These are phyloP conservation scores for Abrostola triplasia DNA, from an alignment of 2,888 invertebrate genomes.

Conservation along the genomic window DNA sequence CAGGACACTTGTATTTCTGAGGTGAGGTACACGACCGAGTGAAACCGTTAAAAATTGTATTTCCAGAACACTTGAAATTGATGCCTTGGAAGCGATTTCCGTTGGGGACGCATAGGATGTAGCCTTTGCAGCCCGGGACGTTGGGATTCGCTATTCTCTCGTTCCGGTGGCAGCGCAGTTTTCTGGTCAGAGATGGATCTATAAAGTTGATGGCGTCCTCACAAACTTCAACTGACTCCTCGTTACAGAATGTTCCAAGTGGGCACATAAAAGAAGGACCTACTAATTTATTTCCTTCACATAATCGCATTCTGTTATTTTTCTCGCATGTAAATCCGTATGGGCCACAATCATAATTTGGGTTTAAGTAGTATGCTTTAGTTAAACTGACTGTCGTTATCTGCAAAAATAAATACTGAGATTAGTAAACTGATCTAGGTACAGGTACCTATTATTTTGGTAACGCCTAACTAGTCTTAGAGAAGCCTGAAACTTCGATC, in stretches of 20 bases:
- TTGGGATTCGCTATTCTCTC: slow-evolving; percentile 81
- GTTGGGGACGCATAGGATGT: slow-evolving; percentile 82
- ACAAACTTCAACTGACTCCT: slow-evolving; percentile 81
- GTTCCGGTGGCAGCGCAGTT: slow-evolving; percentile 74
- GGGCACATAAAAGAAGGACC: slow-evolving; percentile 82
- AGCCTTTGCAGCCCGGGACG: slow-evolving; percentile 82
- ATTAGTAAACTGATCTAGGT: not conserved
- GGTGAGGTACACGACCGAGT: slow-evolving; percentile 80
- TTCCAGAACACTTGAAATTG: slow-evolving; percentile 82
- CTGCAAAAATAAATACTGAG: slow-evolving; percentile 51
- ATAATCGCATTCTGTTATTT: slow-evolving; percentile 72
- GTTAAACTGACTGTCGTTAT: slow-evolving; percentile 37
- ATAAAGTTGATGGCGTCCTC: slow-evolving; percentile 76
- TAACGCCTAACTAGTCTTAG: too few species aligned
- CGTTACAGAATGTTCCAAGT: slow-evolving; percentile 78
- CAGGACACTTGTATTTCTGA: slow-evolving; percentile 77
- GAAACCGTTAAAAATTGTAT: slow-evolving; percentile 80
- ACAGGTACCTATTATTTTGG: too few species aligned
- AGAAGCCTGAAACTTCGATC: too few species aligned
- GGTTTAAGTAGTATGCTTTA: slow-evolving; percentile 59
- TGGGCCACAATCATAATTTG: slow-evolving; percentile 74
- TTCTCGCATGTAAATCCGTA: slow-evolving; percentile 81
- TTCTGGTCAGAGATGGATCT: slow-evolving; percentile 72
- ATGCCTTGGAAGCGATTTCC: slow-evolving; percentile 82
- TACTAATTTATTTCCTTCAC: slow-evolving; percentile 72